A percentile compares a stretch with the other conserved stretches of the same genome.
Conservation (phyloP, 2,113 vertebrate genomes). For the Archocentrus centrarchus region DNA sequence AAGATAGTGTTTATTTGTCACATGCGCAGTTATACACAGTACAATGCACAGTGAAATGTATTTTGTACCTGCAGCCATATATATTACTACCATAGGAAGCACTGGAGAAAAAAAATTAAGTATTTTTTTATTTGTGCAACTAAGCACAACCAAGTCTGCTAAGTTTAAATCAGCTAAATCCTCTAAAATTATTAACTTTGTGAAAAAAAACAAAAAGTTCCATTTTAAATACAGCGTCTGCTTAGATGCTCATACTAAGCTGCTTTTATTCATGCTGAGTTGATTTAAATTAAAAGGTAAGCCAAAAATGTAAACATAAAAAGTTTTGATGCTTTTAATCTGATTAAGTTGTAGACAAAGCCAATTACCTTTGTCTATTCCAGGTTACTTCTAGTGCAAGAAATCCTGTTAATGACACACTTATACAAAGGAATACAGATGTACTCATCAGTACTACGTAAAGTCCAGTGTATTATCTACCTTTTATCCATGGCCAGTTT, state of each 20-base stretch:
- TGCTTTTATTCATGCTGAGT: conserved; percentile 31
- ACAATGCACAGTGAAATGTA: too few species aligned
- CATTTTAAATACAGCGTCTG: neutral
- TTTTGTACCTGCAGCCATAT: too few species aligned
- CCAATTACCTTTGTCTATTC: conserved; percentile 73
- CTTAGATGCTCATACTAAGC: conserved; percentile 34
- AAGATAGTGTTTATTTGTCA: too few species aligned
- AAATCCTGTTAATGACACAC: conserved; percentile 54
- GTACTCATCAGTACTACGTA: neutral
- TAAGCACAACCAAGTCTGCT: neutral
- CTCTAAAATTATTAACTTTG: neutral
- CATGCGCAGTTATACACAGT: too few species aligned
- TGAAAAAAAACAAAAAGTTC: neutral
- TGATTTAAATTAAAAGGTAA: conserved; percentile 25
- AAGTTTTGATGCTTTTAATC: conserved; percentile 35
- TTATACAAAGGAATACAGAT: conserved; percentile 35
- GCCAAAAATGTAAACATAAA: conserved; percentile 44
- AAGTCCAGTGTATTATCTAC: neutral
- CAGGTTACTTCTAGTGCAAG: conserved; percentile 49
- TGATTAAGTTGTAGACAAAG: conserved; percentile 49
- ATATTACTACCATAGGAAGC: too few species aligned
- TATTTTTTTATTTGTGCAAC: too few species aligned
- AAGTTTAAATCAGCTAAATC: neutral
- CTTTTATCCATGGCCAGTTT: neutral
- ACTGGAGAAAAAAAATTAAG: too few species aligned